Percentiles rank a stretch among this genome's conserved stretches.
phyloP scores from a whole-genome alignment of 2,888 invertebrate species.

The Dromius quadrimaculatus region DNA sequence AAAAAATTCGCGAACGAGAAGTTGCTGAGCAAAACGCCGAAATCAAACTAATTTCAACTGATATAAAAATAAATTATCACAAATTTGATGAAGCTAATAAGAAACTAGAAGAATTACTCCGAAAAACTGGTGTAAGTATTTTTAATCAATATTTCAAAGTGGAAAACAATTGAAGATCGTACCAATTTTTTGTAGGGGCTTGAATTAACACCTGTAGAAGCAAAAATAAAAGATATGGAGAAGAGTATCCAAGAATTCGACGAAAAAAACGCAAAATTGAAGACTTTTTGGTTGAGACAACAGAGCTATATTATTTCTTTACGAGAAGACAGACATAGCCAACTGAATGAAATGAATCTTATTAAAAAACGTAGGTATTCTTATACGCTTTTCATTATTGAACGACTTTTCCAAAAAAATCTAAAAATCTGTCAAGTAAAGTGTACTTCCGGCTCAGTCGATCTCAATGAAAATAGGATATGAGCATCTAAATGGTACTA shows the following conservation, averaged over 20 bases:
- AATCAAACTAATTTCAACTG: conserved; percentile 65
- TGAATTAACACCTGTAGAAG: conserved; percentile 70
- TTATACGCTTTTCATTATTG: too few relatives aligned
- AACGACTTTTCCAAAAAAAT: too few relatives aligned
- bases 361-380: conserved; percentile 77
- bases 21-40: conserved; percentile 66
- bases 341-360: conserved; percentile 77
- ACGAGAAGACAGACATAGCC: conserved; percentile 76
- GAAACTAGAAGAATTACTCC: conserved; percentile 68
- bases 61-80: conserved; percentile 68
- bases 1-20: conserved; percentile 65
- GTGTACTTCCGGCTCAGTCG: too few relatives aligned
- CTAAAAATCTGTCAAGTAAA: too few relatives aligned
- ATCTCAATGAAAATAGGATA: too few relatives aligned
- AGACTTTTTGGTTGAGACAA: conserved; percentile 82
- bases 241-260: conserved; percentile 73
- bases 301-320: conserved; percentile 80
- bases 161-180: not conserved
- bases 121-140: conserved; percentile 67
- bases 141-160: conserved; percentile 25
- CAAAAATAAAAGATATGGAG: conserved; percentile 76
- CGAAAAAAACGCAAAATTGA: conserved; percentile 73
- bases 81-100: conserved; percentile 68
- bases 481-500: too few relatives aligned
- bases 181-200: conserved; percentile 61